Conservation (phyloP, 1,140 invertebrate species). For the Manduca sexta region DNA sequence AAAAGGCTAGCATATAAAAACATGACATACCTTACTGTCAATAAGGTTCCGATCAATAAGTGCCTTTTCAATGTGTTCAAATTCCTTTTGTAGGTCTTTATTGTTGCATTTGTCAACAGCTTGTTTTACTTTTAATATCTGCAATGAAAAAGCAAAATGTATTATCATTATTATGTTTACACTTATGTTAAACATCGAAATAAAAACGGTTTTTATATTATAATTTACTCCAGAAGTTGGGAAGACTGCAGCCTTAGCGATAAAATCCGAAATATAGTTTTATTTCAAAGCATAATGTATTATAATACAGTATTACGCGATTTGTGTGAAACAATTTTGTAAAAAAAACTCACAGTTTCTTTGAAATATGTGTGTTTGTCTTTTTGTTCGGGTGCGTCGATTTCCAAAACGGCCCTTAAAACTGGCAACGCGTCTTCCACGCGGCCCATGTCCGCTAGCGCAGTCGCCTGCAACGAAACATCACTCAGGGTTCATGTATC, state of each 20-base stretch:
- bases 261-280: too few relatives aligned
- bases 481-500: too few relatives aligned
- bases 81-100: conserved; percentile 41
- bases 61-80: conserved; percentile 38
- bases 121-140: conserved; percentile 33
- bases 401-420: conserved; percentile 74
- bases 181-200: neutral
- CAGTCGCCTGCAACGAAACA: conserved; percentile 62
- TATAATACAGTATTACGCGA: too few relatives aligned
- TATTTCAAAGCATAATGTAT: too few relatives aligned
- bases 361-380: conserved; percentile 71
- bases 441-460: conserved; percentile 76
- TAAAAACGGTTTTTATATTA: conserved; percentile 1
- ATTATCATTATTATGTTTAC: neutral
- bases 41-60: conserved; percentile 41
- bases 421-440: conserved; percentile 78
- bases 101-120: conserved; percentile 35
- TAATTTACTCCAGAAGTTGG: too few relatives aligned
- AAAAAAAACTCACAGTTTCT: conserved; percentile 52
- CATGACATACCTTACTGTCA: conserved; percentile 40
- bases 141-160: conserved; percentile 6
- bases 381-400: conserved; percentile 64
- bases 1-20: too few relatives aligned
- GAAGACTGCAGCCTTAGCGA: too few relatives aligned
- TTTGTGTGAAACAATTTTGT: too few relatives aligned